Base-by-base conservation (phyloP, 2,113 vertebrate genomes). In the Paracanthobrama guichenoti region DNA sequence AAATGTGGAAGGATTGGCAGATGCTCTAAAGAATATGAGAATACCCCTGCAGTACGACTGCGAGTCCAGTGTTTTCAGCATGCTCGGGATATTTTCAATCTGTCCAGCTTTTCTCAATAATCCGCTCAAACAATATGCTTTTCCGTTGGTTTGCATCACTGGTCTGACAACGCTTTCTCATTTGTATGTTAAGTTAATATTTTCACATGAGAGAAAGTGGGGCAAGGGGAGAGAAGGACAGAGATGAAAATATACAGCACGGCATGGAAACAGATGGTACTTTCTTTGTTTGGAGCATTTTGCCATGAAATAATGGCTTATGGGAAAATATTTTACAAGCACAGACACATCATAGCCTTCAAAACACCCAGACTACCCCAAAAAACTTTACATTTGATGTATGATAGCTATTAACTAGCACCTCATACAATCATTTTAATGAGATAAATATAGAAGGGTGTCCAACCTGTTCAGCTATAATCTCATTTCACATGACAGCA, bases 401-500 rank as follows among this genome's bases (percentile, higher is more conserved):
- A 84, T 80, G 44, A 60, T 81, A 60, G 76, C 84, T 85, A 81
- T 87, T 83, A 83, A 73, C 64, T 85, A 60, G 62, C 66, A 69
- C 28, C 66, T 82, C 80, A 24, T 42, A 16, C 48, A 71, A 72
- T 86, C 8, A 84, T 48, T 48, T 74, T 84, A 78, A 86, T 71
- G 79, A 67, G 67, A 83, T 87, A 85, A 86, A 86, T 86, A 86
- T 81, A 84, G 59, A 74, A 57, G 39, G 35, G 75, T 22, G 53
- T 57, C 42, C 60, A 84, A 84, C 81, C 83, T 86, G 55, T 86
- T 78, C 22, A 44, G 62, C 77, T 67, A 50, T 85, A 86, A 85
- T 85, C 76, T 81, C 81, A 81, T 82, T 55, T 50, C 50, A 77
- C 24, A 66, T 42, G 79, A 86, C 83, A 83, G 72, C 83, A 73